Evolutionary conservation across 2,888 invertebrate species (phyloP), one percentile per base, ranked within the genome.

Genomic region (Netelia inedita): DNA sequence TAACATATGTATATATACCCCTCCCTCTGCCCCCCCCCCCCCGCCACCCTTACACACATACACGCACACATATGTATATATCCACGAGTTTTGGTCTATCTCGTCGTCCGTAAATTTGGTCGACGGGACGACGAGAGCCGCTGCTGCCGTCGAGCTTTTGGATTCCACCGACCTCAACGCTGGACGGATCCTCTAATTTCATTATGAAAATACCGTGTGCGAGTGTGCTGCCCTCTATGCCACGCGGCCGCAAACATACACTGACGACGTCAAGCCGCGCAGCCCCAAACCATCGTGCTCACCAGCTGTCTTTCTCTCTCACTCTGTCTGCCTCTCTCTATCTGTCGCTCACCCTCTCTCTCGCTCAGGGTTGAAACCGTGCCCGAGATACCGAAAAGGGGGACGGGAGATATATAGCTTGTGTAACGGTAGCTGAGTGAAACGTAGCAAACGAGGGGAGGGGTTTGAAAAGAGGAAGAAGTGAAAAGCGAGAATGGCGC

Each of bases 121-220:
- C 66, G 82, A 72, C 79, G 74, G 57, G 73, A 81, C 74, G 73
- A 61, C 76, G 74, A 71, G 80, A 72, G 55, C 65, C 53, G 65
- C 59, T 66, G 35, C 35, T 61, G 28, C 23, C 46, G 80, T 78
- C 43, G 83, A 74, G 73, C 68, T 75, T 83, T 83, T 71, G 69
- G 57, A 50, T 65, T 59, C 71, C 63, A 63, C 46, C 79, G 74
- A 79, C 79, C 85, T 85, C 85, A 61, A 55, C 72, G 59, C 68
- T 65, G 85, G 88, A 86, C 88, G 85, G 86, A 86, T 84, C 85
- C 79, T 83, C 87, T 88, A 90, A 90, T 89, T 90, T 89, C 88
- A 89, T 90, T 90, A 90, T 86, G 90, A 90, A 89, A 90, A 90
- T 90, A 82, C 81, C 68, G 61, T 8, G 79, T 23, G 28, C 16